Conservation (phyloP, 2,797 vertebrate species). For the Parambassis ranga region DNA sequence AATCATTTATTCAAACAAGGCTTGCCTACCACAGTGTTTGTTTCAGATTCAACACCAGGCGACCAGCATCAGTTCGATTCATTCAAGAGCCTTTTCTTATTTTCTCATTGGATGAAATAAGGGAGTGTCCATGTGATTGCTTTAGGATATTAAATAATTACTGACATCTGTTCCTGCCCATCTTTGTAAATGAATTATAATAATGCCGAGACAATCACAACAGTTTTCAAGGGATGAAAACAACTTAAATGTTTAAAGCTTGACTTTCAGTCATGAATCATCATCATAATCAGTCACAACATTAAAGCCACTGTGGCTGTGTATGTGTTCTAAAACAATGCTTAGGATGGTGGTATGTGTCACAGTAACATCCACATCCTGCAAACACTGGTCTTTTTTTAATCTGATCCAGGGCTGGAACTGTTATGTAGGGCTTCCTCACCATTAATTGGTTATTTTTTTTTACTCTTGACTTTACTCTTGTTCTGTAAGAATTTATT, state of each 20-base stretch:
- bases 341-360: too few species aligned
- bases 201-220: not conserved
- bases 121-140: not conserved
- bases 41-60: slow-evolving; percentile 2
- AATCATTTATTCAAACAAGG: slow-evolving; percentile 16
- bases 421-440: too few species aligned
- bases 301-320: too few species aligned
- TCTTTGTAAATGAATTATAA: slow-evolving; percentile 6
- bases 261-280: not conserved
- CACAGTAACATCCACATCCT: too few species aligned
- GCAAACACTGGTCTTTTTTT: too few species aligned
- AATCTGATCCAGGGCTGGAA: too few species aligned
- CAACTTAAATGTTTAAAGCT: not conserved
- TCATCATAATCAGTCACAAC: too few species aligned
- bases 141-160: not conserved
- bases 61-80: not conserved
- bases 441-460: too few species aligned
- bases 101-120: not conserved
- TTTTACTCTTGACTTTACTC: too few species aligned
- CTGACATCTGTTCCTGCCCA: not conserved
- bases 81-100: not conserved
- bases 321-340: too few species aligned
- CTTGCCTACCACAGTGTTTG: slow-evolving; percentile 14
- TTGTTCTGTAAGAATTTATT: too few species aligned
- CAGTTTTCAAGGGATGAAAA: not conserved